These are phyloP conservation scores for Styela clava DNA, from an alignment of 23 tunicate genomes.

Conservation along the genomic window DNA sequence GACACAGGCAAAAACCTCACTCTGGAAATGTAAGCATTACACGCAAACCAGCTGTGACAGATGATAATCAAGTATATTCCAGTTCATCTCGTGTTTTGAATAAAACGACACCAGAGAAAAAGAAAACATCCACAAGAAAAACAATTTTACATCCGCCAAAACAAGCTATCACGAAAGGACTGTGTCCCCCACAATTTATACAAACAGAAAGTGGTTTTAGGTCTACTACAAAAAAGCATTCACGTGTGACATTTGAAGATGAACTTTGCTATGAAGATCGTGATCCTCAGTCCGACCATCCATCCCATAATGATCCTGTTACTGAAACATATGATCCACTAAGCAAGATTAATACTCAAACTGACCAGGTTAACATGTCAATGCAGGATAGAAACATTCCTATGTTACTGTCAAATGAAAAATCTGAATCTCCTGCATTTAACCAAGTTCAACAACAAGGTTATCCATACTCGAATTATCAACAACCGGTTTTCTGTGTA, in stretches of 20 bases:
- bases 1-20: no score
- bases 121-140: not conserved
- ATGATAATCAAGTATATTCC: no score
- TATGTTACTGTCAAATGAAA: not conserved
- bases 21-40: no score
- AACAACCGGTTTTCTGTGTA: not conserved
- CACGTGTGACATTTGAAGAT: not conserved
- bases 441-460: not conserved
- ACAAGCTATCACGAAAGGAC: not conserved
- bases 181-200: not conserved
- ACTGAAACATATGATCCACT: not conserved
- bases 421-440: not conserved
- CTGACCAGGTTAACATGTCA: not conserved
- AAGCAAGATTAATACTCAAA: not conserved
- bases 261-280: not conserved
- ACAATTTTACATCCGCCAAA: not conserved
- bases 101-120: not conserved
- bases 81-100: not conserved
- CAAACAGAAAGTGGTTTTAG: not conserved
- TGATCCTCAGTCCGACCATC: not conserved
- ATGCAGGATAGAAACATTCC: not conserved
- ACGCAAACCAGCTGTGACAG: no score
- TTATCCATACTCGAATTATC: not conserved
- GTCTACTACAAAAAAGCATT: not conserved
- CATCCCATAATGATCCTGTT: not conserved